Evolutionary conservation across 92 coral and sea anemone species (phyloP), one percentile per base, ranked within the genome.

Genomic region (Zoanthus gigantus): DNA sequence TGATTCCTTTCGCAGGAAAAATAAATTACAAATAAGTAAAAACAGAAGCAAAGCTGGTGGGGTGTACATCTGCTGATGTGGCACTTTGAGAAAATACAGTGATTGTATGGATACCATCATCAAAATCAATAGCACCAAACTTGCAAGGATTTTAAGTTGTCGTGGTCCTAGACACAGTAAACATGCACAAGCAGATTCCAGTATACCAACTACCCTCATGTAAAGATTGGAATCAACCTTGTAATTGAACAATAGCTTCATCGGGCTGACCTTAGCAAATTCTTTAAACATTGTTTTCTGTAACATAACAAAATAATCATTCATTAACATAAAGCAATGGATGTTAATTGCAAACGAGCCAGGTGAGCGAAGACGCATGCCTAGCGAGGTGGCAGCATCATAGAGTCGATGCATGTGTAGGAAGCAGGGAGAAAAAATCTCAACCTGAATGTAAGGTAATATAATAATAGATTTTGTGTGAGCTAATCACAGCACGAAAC

Each of bases 271-370:
- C 76, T 83, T 88, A 77, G 94, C 91, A 69, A 60, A 87, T 29
- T 87, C 87, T 10, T 78, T 90, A 87, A 94, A 94, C 76, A 90
- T 87, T 15, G 5, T 79, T 87, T 91, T 92, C 98, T 94, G 89
- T n/a, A 50, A 77, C 37, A 71, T 34, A 45, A n/a, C 57, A 48
- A 72, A 78, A 30, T 30, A 54, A 54, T 3, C 17, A 58, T 54
- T 3, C 17, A 58, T 54, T 6, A 29, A 50, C 56, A 37, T 37
- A 37, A 23, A 23, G 23, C 23, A 23, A 23, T 23, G 23, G 23
- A 23, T 23, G 23, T 23, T 23, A 23, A 23, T 23, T 23, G 23
- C 23, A 23, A 23, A 23, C 23, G 23, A 23, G 23, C 23, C 23
- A 23, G 23, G 23, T 23, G 23, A 23, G 23, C 23, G 23, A 23